Evolutionary conservation across 2,797 vertebrate species (phyloP), one percentile per base, ranked within the genome.

Genomic region (Myoxocephalus aenaeus): DNA sequence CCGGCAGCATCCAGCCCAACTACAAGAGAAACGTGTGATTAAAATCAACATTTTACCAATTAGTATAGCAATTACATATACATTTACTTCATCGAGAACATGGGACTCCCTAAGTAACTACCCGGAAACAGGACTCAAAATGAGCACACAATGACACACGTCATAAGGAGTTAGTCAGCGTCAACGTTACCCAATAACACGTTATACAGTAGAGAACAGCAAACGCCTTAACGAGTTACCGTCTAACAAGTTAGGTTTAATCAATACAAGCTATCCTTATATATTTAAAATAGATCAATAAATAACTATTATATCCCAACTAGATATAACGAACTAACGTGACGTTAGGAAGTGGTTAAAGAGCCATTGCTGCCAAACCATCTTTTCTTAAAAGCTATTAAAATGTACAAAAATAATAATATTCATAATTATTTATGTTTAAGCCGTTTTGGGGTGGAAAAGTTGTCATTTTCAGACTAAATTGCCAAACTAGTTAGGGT

Each of bases 1-100:
- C 97, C 97, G 0, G 97, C 97, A 54, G 97, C 97, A 85, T 97
- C 97, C 85, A 98, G 89, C 42, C 97, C 97, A 87, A 98, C 97
- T 98, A 82, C 38, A 92, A 4, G 3, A 7, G 22, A 63, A 46
- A 58, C 46, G 7, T 17, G 64, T 17, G 64, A 46, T 36, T 15
- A 67, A 72, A 64, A 63, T 25, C 29, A 61, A 59, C 9, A 20
- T 40, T 58, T 25, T 12, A 53, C 13, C n/a, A 53, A 14, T 25
- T 27, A 25, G 20, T n/a, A 25, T 14, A 25, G 48, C 51, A 25
- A 12, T 7, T 34, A 34, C 13, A 18, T 48, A 10, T 18, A 48
- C 42, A 18, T 48, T n/a, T 18, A 48, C 44, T 20, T 20, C 0
- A 54, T 17, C 0, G 3, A 27, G 17, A 3, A n/a, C n/a, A 3